These are phyloP conservation scores for Petromus typicus DNA, from an alignment of 2,113 vertebrate genomes.

Conservation along the genomic window DNA sequence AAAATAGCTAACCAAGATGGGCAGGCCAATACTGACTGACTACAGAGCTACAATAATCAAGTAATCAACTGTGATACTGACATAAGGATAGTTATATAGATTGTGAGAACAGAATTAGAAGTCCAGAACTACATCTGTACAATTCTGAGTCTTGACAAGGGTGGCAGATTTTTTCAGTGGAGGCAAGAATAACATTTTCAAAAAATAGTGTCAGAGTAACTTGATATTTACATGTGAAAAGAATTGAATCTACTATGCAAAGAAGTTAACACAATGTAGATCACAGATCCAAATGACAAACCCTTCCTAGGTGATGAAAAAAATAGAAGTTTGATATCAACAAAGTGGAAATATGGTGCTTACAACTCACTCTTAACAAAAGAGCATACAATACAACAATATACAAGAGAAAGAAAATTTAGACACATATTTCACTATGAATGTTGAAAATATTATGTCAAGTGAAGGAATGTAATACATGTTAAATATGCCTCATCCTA, in stretches of 20 bases:
- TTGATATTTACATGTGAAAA: neutral
- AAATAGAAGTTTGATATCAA: neutral
- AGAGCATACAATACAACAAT: neutral
- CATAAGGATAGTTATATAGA: neutral
- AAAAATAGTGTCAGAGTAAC: neutral
- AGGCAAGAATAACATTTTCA: neutral
- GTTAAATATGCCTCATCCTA: neutral
- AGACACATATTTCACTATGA: neutral
- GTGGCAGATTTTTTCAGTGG: neutral
- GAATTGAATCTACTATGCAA: neutral
- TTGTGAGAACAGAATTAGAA: neutral
- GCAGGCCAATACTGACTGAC: neutral
- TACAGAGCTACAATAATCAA: neutral
- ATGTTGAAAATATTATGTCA: neutral
- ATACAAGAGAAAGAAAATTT: neutral
- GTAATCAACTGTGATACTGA: neutral
- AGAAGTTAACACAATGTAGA: neutral
- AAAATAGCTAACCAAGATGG: neutral
- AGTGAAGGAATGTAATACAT: neutral
- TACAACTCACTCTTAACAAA: neutral
- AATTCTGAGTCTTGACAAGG: constrained; percentile 13
- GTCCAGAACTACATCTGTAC: neutral
- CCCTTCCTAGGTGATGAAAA: neutral
- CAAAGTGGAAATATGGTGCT: neutral
- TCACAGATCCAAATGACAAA: neutral